These are phyloP conservation scores for Trachemys scripta DNA, from an alignment of 2,113 vertebrate species.

Conservation along the genomic window DNA sequence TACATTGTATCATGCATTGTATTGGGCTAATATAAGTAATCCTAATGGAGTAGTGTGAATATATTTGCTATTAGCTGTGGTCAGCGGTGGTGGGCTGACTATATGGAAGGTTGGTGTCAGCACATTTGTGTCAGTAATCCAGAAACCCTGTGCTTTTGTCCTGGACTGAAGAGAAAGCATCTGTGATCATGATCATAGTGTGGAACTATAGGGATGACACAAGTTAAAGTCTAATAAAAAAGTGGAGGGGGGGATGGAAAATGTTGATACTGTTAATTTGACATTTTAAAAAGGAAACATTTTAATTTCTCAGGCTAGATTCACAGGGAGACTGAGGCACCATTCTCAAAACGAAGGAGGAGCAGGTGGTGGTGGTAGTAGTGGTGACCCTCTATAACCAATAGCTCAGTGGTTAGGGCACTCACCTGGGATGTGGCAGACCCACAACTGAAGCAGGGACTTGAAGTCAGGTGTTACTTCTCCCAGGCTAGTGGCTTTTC, in stretches of 20 bases:
- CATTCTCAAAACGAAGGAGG: neutral
- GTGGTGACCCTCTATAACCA: neutral
- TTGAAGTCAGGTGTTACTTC: neutral
- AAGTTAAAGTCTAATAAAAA: neutral
- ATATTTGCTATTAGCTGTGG: slow-evolving; percentile 3
- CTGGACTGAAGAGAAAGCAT: neutral
- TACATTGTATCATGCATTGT: neutral
- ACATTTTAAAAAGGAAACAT: neutral
- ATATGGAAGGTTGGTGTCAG: neutral
- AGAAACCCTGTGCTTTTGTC: slow-evolving; percentile 7
- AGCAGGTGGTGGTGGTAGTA: neutral
- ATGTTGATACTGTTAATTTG: neutral
- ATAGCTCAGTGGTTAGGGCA: neutral
- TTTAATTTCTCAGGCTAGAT: neutral
- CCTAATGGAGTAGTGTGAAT: neutral
- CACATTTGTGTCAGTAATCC: neutral
- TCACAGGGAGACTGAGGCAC: neutral
- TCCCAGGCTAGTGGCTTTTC: neutral
- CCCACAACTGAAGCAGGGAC: neutral
- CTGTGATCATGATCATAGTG: slow-evolving; percentile 16
- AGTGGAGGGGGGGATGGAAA: neutral
- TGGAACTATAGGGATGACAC: neutral
- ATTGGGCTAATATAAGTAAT: neutral
- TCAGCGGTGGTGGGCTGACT: slow-evolving; percentile 4
- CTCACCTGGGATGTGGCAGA: neutral